These are phyloP conservation scores for Morelia viridis DNA, from an alignment of 2,797 vertebrate species.

Conservation along the genomic window DNA sequence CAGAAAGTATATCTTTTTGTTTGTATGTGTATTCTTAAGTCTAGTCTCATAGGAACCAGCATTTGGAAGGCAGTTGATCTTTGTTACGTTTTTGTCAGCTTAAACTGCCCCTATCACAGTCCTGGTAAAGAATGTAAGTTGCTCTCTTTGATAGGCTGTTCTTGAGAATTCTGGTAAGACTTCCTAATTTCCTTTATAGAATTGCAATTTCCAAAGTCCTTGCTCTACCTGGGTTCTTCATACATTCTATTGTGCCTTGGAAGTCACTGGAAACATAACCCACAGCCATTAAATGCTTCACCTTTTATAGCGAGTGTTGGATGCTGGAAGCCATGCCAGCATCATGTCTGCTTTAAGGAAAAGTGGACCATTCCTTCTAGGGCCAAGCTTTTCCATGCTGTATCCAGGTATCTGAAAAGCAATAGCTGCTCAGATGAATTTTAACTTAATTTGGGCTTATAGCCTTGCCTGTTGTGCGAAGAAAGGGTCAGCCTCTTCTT, in stretches of 20 bases:
- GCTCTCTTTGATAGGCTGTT: not conserved
- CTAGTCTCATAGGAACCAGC: not conserved
- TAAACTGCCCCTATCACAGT: not conserved
- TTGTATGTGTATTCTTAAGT: conserved; percentile 8
- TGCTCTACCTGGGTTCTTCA: not conserved
- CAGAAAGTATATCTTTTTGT: not conserved
- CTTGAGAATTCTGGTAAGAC: not conserved
- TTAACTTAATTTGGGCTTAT: not conserved
- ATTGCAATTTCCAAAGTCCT: not conserved
- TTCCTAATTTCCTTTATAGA: not conserved
- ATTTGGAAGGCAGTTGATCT: not conserved
- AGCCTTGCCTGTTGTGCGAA: not conserved
- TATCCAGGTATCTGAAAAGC: not conserved
- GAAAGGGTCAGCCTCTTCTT: not conserved
- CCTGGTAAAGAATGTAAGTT: not conserved
- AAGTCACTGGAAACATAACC: not conserved
- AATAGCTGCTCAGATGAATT: not conserved
- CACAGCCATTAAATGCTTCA: not conserved
- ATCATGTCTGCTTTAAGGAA: not conserved
- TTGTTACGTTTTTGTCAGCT: not conserved
- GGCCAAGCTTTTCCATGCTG: not conserved
- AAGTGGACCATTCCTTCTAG: not conserved
- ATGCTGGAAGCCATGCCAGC: not conserved
- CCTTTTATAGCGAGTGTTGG: not conserved
- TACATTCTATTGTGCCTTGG: not conserved